Percentiles rank a stretch among this genome's conserved stretches.
Evolutionary conservation across 2,888 invertebrate species (phyloP).

Genomic region (Andrena bucephala): DNA sequence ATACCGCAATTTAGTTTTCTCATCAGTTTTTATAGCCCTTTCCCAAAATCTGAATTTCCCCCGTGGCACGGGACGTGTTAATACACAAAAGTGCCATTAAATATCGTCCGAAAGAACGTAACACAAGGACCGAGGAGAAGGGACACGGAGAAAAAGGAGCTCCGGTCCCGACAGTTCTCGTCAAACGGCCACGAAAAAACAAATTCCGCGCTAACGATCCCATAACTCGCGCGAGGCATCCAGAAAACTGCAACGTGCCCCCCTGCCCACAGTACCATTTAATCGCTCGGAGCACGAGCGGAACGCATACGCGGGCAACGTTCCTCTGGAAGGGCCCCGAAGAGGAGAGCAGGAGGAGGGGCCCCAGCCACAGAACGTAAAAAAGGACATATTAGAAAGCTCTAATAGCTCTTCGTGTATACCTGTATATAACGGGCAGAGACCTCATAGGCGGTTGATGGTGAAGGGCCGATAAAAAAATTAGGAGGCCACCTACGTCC

Average conservation of each 20-base stretch:
- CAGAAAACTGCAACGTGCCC: slow-evolving; percentile 19
- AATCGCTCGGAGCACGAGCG: slow-evolving; percentile 28
- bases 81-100: too few relatives aligned
- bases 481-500: slow-evolving; percentile 68
- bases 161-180: neutral
- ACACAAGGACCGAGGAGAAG: neutral
- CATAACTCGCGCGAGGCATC: slow-evolving; percentile 33
- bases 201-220: slow-evolving; percentile 33
- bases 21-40: too few relatives aligned
- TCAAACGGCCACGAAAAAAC: slow-evolving; percentile 5
- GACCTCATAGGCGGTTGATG: slow-evolving; percentile 25
- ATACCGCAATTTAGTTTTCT: too few relatives aligned
- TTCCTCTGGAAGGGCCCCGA: slow-evolving; percentile 26
- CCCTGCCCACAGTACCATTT: slow-evolving; percentile 18
- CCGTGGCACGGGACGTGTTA: too few relatives aligned
- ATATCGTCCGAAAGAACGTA: too few relatives aligned
- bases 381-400: slow-evolving; percentile 36
- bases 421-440: slow-evolving; percentile 20
- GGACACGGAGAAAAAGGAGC: neutral
- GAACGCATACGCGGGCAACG: slow-evolving; percentile 22
- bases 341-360: neutral
- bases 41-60: too few relatives aligned
- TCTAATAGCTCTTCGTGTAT: slow-evolving; percentile 45
- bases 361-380: slow-evolving; percentile 5
- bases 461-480: slow-evolving; percentile 64